Evolutionary conservation across 2,888 invertebrate species (phyloP), one percentile per base, ranked within the genome.

Genomic region (Tiliacea aurago): DNA sequence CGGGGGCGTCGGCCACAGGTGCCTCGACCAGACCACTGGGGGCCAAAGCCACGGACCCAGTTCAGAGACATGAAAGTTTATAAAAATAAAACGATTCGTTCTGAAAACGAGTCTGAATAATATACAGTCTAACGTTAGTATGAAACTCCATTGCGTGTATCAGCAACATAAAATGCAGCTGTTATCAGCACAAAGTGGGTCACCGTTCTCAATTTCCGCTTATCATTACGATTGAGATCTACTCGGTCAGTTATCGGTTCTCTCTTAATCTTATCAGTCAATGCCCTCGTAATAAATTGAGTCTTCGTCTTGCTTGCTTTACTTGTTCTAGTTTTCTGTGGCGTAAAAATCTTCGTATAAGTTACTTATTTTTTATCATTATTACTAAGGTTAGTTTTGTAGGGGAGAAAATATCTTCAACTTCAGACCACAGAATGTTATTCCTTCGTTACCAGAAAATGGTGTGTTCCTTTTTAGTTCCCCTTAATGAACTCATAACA

Each of bases 211-310:
- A 76, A 73, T 87, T 80, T 74, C 71, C 76, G 66, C 58, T 86
- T 87, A 87, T 87, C 86, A 51, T 58, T 45, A 53, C 86, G 77
- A 85, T 86, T 79, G 73, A 86, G 77, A 86, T 86, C 87, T 78
- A 83, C 75, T 66, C 59, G 80, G 80, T 64, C 80, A 67, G 76
- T 69, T 74, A 79, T 81, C 84, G 56, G 23, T 41, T 74, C 62
- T 70, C 73, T 70, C 66, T 58, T 55, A 62, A 73, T 70, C 76
- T 86, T 87, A 87, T 86, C 87, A 67, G 84, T 78, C 87, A 87
- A 72, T 85, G 84, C 74, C 68, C 87, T 70, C 73, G 65, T 70
- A 76, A 63, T 66, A 78, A 80, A 80, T 77, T 73, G 43, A 72
- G 65, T 70, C 69, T 65, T 73, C 71, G 49, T 73, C 66, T 68